Evolutionary conservation across 2,797 vertebrate genomes (phyloP).

Genomic region (Gymnodraco acuticeps): DNA sequence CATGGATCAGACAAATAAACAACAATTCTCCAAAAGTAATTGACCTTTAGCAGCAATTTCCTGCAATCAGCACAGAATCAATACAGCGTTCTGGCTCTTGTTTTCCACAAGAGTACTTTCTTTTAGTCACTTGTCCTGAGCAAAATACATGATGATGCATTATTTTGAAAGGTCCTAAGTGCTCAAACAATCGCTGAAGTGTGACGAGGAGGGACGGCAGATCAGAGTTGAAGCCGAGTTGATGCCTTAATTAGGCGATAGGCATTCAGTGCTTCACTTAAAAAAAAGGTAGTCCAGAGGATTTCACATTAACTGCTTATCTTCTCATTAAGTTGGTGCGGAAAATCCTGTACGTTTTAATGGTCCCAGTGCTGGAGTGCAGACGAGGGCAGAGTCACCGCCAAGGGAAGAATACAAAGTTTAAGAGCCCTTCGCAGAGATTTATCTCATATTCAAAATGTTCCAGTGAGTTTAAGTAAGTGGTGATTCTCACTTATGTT

Average conservation of each 20-base stretch:
- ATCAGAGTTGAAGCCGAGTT: slow-evolving; percentile 41
- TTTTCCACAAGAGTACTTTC: slow-evolving; percentile 3
- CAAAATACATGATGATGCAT: slow-evolving; percentile 1
- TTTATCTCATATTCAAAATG: slow-evolving; percentile 64
- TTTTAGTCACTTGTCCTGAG: slow-evolving; percentile 23
- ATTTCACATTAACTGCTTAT: slow-evolving; percentile 76
- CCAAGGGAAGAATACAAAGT: slow-evolving; percentile 61
- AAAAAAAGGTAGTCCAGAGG: slow-evolving; percentile 36
- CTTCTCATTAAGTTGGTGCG: slow-evolving; percentile 75
- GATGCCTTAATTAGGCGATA: slow-evolving; percentile 76
- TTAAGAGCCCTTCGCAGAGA: slow-evolving; percentile 64
- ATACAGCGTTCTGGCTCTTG: neutral
- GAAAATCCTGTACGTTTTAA: slow-evolving; percentile 73
- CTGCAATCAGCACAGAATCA: slow-evolving; percentile 32
- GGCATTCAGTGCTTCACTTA: slow-evolving; percentile 57
- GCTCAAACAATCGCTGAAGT: slow-evolving; percentile 28
- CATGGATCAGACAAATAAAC: neutral
- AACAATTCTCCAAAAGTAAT: neutral
- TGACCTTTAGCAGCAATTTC: slow-evolving; percentile 25
- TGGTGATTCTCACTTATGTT: slow-evolving; percentile 4
- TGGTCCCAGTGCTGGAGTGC: slow-evolving; percentile 57
- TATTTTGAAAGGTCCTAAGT: neutral
- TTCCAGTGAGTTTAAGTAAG: slow-evolving; percentile 39
- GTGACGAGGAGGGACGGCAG: slow-evolving; percentile 46
- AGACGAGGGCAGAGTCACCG: slow-evolving; percentile 56